Percentiles rank a stretch among this genome's conserved stretches.
Conservation (phyloP, 2,888 invertebrate species). For the Netelia virgata region DNA sequence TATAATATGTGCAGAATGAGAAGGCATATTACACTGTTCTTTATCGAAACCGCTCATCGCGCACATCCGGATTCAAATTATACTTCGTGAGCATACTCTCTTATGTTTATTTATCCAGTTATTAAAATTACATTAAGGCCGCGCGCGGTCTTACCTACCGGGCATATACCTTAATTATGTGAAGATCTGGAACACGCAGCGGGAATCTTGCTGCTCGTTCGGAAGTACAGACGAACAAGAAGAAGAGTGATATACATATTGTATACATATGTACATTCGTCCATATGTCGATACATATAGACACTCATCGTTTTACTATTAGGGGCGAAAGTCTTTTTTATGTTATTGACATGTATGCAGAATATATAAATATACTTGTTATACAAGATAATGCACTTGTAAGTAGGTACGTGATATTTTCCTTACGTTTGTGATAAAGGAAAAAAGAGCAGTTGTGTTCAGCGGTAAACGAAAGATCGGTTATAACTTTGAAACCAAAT, state of each 20-base stretch:
- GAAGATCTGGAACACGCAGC: conserved; percentile 73
- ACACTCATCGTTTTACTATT: too few relatives aligned
- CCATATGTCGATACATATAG: too few relatives aligned
- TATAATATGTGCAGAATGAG: conserved; percentile 49
- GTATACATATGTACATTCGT: background rate
- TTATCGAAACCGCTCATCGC: conserved; percentile 84
- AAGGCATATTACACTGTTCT: conserved; percentile 79
- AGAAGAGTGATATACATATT: conserved; percentile 26
- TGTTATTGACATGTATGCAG: too few relatives aligned
- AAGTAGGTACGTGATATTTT: too few relatives aligned
- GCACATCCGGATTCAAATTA: conserved; percentile 85
- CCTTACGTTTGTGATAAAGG: too few relatives aligned
- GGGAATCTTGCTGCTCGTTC: conserved; percentile 41
- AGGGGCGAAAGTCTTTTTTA: too few relatives aligned
- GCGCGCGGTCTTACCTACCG: conserved; percentile 76
- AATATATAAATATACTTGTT: too few relatives aligned
- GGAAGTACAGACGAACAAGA: conserved; percentile 44
- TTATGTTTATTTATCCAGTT: conserved; percentile 85
- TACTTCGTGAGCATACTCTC: conserved; percentile 80
- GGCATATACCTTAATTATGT: conserved; percentile 72
- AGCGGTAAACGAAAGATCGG: too few relatives aligned
- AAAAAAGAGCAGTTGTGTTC: too few relatives aligned
- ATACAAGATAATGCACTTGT: too few relatives aligned
- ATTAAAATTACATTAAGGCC: conserved; percentile 85
- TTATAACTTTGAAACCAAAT: too few relatives aligned